Percentiles rank a stretch among this genome's conserved stretches.
Conservation (phyloP, 2,888 invertebrate genomes). For the Pterostichus madidus region DNA sequence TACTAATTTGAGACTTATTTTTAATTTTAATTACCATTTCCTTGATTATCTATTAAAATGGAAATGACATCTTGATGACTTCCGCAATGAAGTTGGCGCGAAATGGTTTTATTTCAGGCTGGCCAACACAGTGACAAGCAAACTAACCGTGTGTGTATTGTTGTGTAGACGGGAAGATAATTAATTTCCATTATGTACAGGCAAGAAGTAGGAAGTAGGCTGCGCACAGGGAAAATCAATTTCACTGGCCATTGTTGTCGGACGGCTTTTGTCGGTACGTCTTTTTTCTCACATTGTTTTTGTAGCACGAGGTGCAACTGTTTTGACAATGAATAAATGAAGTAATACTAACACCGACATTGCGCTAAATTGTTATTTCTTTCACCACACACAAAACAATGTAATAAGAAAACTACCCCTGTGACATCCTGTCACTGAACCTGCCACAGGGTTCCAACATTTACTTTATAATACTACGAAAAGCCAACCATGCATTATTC, state of each 20-base stretch:
- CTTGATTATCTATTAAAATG: slow-evolving; percentile 11
- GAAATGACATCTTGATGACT: not conserved
- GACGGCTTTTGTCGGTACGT: slow-evolving; percentile 39
- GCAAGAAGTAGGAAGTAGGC: slow-evolving; percentile 48
- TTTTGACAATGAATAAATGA: slow-evolving; percentile 51
- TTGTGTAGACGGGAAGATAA: slow-evolving; percentile 34
- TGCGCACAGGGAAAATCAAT: slow-evolving; percentile 41
- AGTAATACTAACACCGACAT: slow-evolving; percentile 22
- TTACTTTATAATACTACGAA: no score
- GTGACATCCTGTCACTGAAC: not conserved
- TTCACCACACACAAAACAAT: slow-evolving; percentile 28
- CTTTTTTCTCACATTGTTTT: slow-evolving; percentile 45
- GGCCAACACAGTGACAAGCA: slow-evolving; percentile 4
- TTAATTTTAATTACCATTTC: slow-evolving; percentile 36
- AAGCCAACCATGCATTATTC: no score
- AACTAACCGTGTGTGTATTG: slow-evolving; percentile 46
- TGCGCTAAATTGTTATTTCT: slow-evolving; percentile 42
- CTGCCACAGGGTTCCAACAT: not conserved
- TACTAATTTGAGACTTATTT: slow-evolving; percentile 1
- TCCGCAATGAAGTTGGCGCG: not conserved
- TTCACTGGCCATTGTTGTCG: slow-evolving; percentile 36
- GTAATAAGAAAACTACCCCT: slow-evolving; percentile 9
- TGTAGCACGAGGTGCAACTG: slow-evolving; percentile 23
- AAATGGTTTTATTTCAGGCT: not conserved
- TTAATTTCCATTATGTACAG: slow-evolving; percentile 41